phyloP scores from a whole-genome alignment of 1,140 invertebrate species.

The Drusus annulatus region DNA sequence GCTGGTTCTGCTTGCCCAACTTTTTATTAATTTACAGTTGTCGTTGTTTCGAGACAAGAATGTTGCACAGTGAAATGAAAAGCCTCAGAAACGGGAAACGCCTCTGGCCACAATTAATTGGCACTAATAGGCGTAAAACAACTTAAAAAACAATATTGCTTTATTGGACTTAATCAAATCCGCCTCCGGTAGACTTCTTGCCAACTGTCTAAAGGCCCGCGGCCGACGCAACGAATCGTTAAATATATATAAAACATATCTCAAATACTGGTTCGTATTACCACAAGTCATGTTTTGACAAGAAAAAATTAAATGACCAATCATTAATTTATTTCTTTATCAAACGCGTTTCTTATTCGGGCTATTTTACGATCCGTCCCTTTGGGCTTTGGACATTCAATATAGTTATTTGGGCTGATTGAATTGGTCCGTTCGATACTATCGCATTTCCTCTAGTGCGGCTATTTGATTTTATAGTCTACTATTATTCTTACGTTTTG shows the following conservation, averaged over 20 bases:
- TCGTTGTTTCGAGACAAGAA: not conserved
- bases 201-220: not conserved
- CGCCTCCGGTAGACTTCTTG: not conserved
- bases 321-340: slow-evolving; percentile 44
- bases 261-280: slow-evolving; percentile 35
- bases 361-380: slow-evolving; percentile 18
- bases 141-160: slow-evolving; percentile 6
- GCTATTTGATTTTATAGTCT: slow-evolving; percentile 17
- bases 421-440: slow-evolving; percentile 25
- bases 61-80: not conserved
- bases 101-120: not conserved
- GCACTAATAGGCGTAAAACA: not conserved
- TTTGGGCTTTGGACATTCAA: slow-evolving; percentile 27
- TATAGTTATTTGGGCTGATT: slow-evolving; percentile 40
- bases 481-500: slow-evolving; percentile 6
- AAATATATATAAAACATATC: slow-evolving; percentile 33
- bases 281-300: slow-evolving; percentile 47
- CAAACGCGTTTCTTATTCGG: slow-evolving; percentile 38
- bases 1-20: not conserved
- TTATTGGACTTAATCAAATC: slow-evolving; percentile 32
- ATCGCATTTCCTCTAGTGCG: slow-evolving; percentile 32
- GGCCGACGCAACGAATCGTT: slow-evolving; percentile 25
- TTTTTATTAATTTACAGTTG: too few species aligned
- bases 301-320: slow-evolving; percentile 44
- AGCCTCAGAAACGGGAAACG: not conserved